Base-by-base conservation (phyloP, 2,113 vertebrate genomes). In the Amphiprion ocellaris region DNA sequence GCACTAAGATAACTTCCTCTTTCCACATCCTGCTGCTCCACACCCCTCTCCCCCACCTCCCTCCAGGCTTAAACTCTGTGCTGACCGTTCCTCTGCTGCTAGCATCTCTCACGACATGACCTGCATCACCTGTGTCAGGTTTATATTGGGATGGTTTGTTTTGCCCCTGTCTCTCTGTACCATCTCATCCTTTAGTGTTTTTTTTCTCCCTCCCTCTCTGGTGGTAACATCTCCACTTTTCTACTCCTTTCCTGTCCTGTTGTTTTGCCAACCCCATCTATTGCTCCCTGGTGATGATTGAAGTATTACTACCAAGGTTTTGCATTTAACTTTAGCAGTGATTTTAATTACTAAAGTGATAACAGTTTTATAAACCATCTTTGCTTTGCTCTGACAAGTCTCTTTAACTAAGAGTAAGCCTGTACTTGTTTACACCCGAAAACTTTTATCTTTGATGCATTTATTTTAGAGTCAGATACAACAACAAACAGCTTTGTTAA, bases 1-100 rank as follows among this genome's bases (percentile, higher is more conserved):
- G 79, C 49, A 68, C 61, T 63, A 54, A 89, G 69, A 90, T 83
- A 87, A 88, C 90, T 87, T 85, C 77, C 87, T 71, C 68, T 80
- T 49, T 74, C 69, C 39, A 44, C 30, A 37, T 54, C 72, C 44
- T 15, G 2, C 50, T n/a, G 8, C 4, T 54, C 46, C 41, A 5
- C 74, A 24, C 23, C 59, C 41, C 33, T 72, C 28, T 26, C 55
- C 50, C 75, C 64, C 47, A 17, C 47, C 69, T 49, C 65, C 50
- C 61, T 41, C 46, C 28, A 54, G 64, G 52, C 53, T 19, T 60
- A 41, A 37, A 37, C 21, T 65, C 54, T 62, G 21, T 60, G 44
- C 58, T 68, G 26, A 69, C 62, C 50, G 17, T 26, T 63, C 61
- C 62, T 46, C 46, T 66, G 50, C 50, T 77, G 16, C 39, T 72